Percentiles rank a stretch among this genome's conserved stretches.
Evolutionary conservation across 2,113 vertebrate species (phyloP).

Genomic region (Illadopsis cleaveri): DNA sequence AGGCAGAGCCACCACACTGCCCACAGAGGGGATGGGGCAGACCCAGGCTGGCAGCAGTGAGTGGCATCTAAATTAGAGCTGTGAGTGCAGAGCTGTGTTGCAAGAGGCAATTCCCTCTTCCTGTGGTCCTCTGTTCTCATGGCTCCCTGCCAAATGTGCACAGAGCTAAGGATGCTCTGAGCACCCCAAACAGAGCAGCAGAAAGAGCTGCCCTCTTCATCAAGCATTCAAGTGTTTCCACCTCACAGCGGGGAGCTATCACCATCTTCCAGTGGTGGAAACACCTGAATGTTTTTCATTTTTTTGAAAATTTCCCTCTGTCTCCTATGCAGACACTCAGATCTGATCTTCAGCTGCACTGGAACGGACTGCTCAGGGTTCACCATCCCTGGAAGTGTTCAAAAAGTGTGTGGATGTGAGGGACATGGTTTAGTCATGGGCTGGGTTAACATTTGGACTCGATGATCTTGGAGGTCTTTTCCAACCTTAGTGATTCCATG

Average conservation of each 20-base stretch:
- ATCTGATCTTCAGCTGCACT: neutral
- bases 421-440: rapidly evolving
- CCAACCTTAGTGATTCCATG: neutral
- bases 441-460: neutral
- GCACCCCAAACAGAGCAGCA: neutral
- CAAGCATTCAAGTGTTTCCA: too few relatives aligned
- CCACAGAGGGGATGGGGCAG: neutral
- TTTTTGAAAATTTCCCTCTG: neutral
- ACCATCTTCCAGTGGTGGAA: neutral
- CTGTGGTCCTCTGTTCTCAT: neutral
- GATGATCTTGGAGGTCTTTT: neutral
- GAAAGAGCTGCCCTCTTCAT: neutral
- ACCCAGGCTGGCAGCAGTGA: neutral
- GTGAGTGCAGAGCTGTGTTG: neutral
- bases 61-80: neutral
- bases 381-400: neutral
- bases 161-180: neutral
- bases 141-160: neutral
- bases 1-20: neutral
- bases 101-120: neutral
- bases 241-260: neutral
- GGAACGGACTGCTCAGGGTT: neutral
- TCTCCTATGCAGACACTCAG: neutral
- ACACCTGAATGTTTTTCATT: neutral
- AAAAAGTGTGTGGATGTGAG: neutral